phyloP scores from a whole-genome alignment of 2,113 vertebrate genomes.

The Limanda limanda region DNA sequence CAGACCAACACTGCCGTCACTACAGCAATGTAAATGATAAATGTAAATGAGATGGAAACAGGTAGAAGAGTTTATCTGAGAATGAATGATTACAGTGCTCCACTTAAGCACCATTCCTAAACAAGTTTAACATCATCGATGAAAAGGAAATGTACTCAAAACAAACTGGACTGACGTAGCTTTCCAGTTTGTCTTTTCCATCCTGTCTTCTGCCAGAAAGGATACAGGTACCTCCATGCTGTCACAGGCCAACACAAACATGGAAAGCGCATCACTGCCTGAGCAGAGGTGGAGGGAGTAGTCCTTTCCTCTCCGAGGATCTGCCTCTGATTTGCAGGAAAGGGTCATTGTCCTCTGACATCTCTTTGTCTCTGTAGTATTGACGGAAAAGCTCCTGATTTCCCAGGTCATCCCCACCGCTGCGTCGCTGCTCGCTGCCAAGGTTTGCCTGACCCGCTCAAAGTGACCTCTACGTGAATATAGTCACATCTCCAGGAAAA shows the following conservation, averaged over 20 bases:
- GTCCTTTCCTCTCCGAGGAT: constrained; percentile 64
- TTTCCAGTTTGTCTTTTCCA: constrained; percentile 27
- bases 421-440: constrained; percentile 44
- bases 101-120: background rate
- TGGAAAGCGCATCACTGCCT: constrained; percentile 66
- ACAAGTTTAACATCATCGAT: background rate
- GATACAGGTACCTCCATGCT: constrained; percentile 54
- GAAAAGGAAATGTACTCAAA: constrained; percentile 20
- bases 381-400: constrained; percentile 68
- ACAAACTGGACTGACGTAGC: constrained; percentile 29
- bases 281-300: constrained; percentile 65
- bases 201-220: constrained; percentile 49
- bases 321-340: constrained; percentile 71
- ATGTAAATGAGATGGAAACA: no score
- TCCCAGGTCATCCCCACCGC: constrained; percentile 51
- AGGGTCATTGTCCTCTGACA: constrained; percentile 72
- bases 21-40: no score
- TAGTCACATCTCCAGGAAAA: constrained; percentile 75
- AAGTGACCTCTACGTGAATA: constrained; percentile 36
- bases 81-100: no score
- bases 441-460: constrained; percentile 33
- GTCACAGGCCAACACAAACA: constrained; percentile 75
- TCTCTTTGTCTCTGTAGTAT: constrained; percentile 73
- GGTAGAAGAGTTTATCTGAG: no score
- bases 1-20: no score